Evolutionary conservation across 2,113 vertebrate species (phyloP).

Genomic region (Hyaena hyaena): DNA sequence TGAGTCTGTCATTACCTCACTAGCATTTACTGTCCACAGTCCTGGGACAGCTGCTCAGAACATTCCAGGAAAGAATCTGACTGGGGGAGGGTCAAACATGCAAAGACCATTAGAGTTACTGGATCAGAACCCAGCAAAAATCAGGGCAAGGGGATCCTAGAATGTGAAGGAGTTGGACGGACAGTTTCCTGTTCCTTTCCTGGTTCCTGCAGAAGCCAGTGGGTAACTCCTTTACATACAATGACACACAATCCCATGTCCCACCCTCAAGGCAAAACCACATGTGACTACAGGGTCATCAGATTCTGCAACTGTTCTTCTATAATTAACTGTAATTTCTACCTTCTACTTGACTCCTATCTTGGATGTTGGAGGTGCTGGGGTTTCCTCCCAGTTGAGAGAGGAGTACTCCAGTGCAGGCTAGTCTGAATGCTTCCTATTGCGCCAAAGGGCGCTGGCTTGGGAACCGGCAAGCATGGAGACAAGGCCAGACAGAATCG

Average conservation of each 20-base stretch:
- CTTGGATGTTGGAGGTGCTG: not conserved
- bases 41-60: not conserved
- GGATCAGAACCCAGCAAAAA: not conserved
- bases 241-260: not conserved
- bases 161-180: not conserved
- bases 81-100: not conserved
- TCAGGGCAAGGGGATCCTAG: not conserved
- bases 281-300: not conserved
- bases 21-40: not conserved
- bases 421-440: not conserved
- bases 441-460: not conserved
- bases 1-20: not conserved
- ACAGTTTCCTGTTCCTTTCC: not conserved
- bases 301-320: not conserved
- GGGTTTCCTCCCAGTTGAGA: not conserved
- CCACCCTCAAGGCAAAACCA: not conserved
- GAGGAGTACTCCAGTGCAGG: not conserved
- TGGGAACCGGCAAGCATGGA: not conserved
- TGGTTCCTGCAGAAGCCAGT: not conserved
- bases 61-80: not conserved
- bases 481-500: too few relatives aligned
- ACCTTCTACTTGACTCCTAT: not conserved
- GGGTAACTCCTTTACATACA: not conserved
- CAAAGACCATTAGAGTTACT: not conserved
- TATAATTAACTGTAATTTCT: not conserved